A percentile compares a stretch with the other conserved stretches of the same genome.
phyloP scores from a whole-genome alignment of 2,113 vertebrate genomes.

The Jaculus jaculus region DNA sequence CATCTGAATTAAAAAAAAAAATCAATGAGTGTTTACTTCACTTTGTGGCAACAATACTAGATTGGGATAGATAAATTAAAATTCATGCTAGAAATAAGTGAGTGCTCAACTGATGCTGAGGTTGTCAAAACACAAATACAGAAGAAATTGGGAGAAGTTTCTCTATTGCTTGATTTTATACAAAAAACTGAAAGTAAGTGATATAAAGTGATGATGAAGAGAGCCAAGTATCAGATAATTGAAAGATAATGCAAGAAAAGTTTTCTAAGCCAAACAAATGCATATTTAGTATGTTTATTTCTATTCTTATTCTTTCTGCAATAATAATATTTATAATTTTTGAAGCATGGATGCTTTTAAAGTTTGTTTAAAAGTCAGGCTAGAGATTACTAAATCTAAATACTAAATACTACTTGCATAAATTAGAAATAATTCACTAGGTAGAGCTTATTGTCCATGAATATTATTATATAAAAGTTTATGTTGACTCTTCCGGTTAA shows the following conservation, averaged over 20 bases:
- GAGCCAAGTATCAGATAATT: background rate
- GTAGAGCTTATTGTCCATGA: background rate
- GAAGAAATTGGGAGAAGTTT: background rate
- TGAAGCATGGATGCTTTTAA: background rate
- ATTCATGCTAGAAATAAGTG: background rate
- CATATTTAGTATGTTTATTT: background rate
- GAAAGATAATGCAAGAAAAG: background rate
- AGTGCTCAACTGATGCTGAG: background rate
- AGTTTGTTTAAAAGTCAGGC: background rate
- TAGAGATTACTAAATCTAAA: no score
- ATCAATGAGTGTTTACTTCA: background rate
- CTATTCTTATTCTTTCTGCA: no score
- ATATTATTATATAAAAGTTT: background rate
- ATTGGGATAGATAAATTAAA: constrained; percentile 7
- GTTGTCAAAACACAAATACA: background rate
- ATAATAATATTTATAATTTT: background rate
- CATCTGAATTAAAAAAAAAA: constrained; percentile 35
- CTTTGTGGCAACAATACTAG: background rate
- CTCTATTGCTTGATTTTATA: background rate
- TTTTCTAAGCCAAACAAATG: constrained; percentile 15
- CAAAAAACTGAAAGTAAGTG: background rate
- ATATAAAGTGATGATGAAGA: background rate
- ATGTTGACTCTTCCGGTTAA: no score
- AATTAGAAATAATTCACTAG: background rate
- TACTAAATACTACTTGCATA: background rate